phyloP scores from a whole-genome alignment of 2,888 invertebrate species.

The Caprella mutica region DNA sequence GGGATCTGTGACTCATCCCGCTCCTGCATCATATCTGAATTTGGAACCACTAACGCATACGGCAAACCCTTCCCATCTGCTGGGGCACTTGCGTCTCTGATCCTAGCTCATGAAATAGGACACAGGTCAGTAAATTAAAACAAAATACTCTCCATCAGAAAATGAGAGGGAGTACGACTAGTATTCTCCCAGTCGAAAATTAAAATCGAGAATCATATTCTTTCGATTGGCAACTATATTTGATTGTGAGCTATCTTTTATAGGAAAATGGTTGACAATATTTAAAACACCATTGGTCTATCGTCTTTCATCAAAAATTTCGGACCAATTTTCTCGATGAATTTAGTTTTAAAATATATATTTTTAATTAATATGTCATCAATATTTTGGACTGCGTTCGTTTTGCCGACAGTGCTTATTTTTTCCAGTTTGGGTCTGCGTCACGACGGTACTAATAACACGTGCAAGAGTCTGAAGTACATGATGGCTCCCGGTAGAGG shows the following conservation, averaged over 20 bases:
- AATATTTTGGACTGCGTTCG: conserved; percentile 21
- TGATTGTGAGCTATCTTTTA: too few relatives aligned
- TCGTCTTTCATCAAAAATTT: too few relatives aligned
- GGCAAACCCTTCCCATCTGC: conserved; percentile 70
- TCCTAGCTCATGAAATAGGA: conserved; percentile 71
- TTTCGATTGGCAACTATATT: too few relatives aligned
- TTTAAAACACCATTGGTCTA: too few relatives aligned
- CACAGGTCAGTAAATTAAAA: too few relatives aligned
- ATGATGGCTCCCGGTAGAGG: conserved; percentile 73
- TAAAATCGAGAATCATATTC: too few relatives aligned
- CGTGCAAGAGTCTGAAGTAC: conserved; percentile 61
- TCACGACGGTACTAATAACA: conserved; percentile 61
- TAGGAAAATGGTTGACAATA: too few relatives aligned
- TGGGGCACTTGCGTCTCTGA: conserved; percentile 70
- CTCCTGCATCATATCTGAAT: conserved; percentile 65
- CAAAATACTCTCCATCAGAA: too few relatives aligned
- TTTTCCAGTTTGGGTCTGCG: conserved; percentile 60
- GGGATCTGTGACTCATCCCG: conserved; percentile 61
- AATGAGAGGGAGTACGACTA: too few relatives aligned
- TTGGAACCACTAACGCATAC: conserved; percentile 58
- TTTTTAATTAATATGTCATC: not conserved
- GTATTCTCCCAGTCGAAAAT: too few relatives aligned
- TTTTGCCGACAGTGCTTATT: not conserved
- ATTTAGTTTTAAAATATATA: too few relatives aligned
- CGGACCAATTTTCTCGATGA: conserved; percentile 8